These are phyloP conservation scores for Dermolepida albohirtum DNA, from an alignment of 2,888 invertebrate species.

Conservation along the genomic window DNA sequence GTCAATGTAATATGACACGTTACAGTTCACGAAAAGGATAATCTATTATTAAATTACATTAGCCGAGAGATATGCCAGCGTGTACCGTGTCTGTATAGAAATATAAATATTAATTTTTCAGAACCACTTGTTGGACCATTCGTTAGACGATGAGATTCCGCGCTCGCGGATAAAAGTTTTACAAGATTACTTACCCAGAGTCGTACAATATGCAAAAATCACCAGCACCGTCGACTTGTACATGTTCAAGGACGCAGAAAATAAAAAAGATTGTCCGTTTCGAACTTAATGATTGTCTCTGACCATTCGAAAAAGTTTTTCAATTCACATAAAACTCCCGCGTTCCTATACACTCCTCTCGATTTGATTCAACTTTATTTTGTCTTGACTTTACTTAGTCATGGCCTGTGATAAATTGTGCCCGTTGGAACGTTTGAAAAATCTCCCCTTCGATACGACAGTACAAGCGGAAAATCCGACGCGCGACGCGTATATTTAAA, in stretches of 20 bases:
- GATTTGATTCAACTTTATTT: neutral
- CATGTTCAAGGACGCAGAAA: conserved; percentile 8
- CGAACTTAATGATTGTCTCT: neutral
- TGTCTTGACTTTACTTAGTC: too few species aligned
- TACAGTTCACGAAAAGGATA: too few species aligned
- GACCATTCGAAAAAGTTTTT: conserved; percentile 4
- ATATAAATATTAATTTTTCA: conserved; percentile 32
- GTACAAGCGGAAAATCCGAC: conserved; percentile 6
- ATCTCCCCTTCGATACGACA: neutral
- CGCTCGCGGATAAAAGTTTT: neutral
- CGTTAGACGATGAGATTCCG: conserved; percentile 1
- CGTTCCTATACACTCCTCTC: neutral
- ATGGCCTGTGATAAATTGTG: neutral
- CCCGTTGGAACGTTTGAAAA: neutral
- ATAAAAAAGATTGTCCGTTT: neutral
- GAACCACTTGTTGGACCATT: conserved; percentile 31
- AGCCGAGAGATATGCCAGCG: neutral
- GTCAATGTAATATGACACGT: too few species aligned
- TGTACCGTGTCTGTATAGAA: neutral
- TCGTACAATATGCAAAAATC: conserved; percentile 15
- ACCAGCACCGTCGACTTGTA: conserved; percentile 1
- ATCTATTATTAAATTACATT: neutral
- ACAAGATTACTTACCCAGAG: conserved; percentile 28
- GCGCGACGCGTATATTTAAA: conserved; percentile 16
- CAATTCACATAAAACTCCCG: conserved; percentile 1